phyloP scores from a whole-genome alignment of 2,113 vertebrate species.

The Colius striatus region DNA sequence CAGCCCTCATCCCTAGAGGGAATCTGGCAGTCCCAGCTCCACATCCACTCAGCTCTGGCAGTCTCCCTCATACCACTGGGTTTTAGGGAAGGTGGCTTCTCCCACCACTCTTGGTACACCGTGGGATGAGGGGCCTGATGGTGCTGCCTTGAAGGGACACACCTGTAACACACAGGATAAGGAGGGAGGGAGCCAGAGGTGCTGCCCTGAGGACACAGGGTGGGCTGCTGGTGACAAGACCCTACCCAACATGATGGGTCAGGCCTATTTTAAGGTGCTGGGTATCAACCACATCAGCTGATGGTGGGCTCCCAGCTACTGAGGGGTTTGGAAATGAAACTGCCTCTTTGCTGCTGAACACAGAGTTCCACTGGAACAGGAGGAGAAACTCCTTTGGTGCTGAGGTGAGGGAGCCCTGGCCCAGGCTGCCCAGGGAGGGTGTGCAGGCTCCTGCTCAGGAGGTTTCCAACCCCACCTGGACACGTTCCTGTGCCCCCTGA shows the following conservation, averaged over 20 bases:
- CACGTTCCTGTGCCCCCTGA: no score
- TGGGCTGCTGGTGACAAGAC: neutral
- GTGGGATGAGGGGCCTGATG: neutral
- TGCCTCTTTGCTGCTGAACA: no score
- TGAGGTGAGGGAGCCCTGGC: no score
- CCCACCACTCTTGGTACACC: accelerated
- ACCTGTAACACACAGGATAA: accelerated
- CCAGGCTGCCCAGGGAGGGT: no score
- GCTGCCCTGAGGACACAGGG: neutral
- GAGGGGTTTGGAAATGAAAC: neutral
- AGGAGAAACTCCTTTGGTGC: no score
- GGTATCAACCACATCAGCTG: neutral
- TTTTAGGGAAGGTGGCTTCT: neutral
- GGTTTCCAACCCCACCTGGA: no score
- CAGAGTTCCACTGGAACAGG: no score
- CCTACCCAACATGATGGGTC: neutral
- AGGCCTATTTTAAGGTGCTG: neutral
- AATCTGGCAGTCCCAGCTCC: accelerated
- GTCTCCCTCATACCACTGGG: accelerated
- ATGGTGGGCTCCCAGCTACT: neutral
- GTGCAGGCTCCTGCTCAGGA: no score
- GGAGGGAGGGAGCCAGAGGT: neutral
- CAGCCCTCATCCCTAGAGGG: neutral
- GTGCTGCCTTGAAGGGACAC: accelerated
- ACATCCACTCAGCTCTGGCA: accelerated